Evolutionary conservation across 1,140 invertebrate genomes (phyloP).

Genomic region (Bombus huntii): DNA sequence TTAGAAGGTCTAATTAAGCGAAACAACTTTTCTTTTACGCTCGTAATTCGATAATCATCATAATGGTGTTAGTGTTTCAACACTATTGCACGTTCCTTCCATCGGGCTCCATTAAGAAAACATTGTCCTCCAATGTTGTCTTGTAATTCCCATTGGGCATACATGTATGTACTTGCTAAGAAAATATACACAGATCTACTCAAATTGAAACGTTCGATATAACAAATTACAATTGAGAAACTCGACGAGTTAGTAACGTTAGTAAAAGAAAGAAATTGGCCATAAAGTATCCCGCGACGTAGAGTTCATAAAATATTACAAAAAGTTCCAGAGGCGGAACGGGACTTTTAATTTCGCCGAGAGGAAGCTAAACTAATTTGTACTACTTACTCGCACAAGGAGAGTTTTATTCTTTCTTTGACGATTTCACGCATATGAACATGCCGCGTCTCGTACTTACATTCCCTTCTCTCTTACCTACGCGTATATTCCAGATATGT

Average conservation of each 20-base stretch:
- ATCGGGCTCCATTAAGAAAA: not conserved
- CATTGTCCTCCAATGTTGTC: not conserved
- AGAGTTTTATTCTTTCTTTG: not conserved
- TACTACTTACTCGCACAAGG: not conserved
- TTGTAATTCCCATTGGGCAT: not conserved
- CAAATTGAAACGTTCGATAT: not conserved
- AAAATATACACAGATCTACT: not conserved
- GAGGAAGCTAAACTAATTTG: constrained; percentile 25
- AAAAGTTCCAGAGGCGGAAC: not conserved
- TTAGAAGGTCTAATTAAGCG: not conserved
- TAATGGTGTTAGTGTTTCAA: not conserved
- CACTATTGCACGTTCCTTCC: not conserved
- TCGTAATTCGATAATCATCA: not conserved
- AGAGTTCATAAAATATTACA: not conserved
- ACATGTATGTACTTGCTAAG: not conserved
- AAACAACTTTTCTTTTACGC: too few relatives aligned
- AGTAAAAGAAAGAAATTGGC: not conserved
- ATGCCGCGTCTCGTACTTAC: not conserved
- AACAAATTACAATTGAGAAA: not conserved
- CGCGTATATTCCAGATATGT: too few relatives aligned
- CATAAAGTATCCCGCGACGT: not conserved
- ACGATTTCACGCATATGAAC: not conserved
- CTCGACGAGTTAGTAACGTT: too few relatives aligned
- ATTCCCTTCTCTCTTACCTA: not conserved
- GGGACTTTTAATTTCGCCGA: constrained; percentile 24